These are phyloP conservation scores for Lasiurus cinereus DNA, from an alignment of 2,113 vertebrate genomes.

Conservation along the genomic window DNA sequence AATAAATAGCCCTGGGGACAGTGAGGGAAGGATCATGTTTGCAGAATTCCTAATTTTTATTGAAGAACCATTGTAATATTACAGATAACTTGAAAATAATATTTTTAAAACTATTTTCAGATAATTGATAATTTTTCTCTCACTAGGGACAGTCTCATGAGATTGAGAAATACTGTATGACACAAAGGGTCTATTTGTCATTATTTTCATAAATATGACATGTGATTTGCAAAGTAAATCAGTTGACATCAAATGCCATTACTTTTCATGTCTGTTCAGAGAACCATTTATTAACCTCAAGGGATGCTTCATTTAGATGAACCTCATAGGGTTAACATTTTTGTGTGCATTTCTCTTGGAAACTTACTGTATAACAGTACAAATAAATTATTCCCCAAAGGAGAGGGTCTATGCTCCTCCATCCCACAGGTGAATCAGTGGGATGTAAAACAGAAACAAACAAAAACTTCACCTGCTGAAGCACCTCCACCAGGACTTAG, in stretches of 20 bases:
- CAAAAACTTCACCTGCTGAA: background rate
- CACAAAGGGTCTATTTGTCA: background rate
- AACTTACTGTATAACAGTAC: conserved; percentile 9
- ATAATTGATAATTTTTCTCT: background rate
- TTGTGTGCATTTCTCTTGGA: background rate
- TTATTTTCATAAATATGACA: background rate
- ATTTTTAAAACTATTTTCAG: background rate
- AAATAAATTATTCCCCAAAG: background rate
- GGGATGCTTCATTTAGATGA: background rate
- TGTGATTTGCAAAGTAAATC: background rate
- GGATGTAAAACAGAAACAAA: background rate
- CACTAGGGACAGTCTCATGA: background rate
- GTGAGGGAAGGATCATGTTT: background rate
- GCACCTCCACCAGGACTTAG: background rate
- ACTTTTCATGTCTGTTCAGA: background rate
- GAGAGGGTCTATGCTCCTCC: background rate
- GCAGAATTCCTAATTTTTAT: background rate
- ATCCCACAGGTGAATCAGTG: background rate
- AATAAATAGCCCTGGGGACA: background rate
- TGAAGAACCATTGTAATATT: background rate
- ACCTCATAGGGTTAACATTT: background rate
- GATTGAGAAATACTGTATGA: background rate
- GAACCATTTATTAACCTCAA: background rate
- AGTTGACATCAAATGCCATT: background rate
- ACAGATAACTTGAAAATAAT: background rate